Percentiles rank a stretch among this genome's conserved stretches.
Evolutionary conservation across 2,113 vertebrate genomes (phyloP).

Genomic region (Pogona vitticeps): DNA sequence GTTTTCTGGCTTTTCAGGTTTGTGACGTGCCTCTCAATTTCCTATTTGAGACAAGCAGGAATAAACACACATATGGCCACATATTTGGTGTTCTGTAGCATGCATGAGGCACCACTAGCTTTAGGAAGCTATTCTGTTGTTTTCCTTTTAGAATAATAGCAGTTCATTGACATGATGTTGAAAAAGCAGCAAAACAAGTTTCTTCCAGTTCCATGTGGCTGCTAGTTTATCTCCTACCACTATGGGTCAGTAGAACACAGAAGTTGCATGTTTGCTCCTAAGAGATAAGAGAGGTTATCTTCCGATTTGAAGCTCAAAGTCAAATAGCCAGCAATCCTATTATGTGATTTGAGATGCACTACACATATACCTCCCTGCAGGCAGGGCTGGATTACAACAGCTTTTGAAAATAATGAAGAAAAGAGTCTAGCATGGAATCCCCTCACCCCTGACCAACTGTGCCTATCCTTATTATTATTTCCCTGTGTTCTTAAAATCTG

Average conservation of each 20-base stretch:
- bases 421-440: neutral
- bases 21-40: neutral
- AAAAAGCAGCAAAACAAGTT: neutral
- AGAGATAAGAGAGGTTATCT: constrained; percentile 1
- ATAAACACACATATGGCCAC: neutral
- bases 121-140: neutral
- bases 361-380: neutral
- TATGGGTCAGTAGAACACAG: constrained; percentile 56
- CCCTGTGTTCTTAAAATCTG: too few species aligned
- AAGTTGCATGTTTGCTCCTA: constrained; percentile 27
- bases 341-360: constrained; percentile 10
- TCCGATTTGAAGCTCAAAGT: neutral
- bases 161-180: neutral
- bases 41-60: neutral
- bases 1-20: neutral
- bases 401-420: neutral
- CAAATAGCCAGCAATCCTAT: constrained; percentile 27
- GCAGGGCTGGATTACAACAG: constrained; percentile 9
- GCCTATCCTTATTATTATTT: neutral
- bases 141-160: neutral
- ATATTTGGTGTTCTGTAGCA: too few species aligned
- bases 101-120: neutral
- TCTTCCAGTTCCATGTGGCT: accelerated
- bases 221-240: constrained; percentile 50
- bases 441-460: neutral